Evolutionary conservation across 2,113 vertebrate species (phyloP).

Genomic region (Apaloderma vittatum): DNA sequence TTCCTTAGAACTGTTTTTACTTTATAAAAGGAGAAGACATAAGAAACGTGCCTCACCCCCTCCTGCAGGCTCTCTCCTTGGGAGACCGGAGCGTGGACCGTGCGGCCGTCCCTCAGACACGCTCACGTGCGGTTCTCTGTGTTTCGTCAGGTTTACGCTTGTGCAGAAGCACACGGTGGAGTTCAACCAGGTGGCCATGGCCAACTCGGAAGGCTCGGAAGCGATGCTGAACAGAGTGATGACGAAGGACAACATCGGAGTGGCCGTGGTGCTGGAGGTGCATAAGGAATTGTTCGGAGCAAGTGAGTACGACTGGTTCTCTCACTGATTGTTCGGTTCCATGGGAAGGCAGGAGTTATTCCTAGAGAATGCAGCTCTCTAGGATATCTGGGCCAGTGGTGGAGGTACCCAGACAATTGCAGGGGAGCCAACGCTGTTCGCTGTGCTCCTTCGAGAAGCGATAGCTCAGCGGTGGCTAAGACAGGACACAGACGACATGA

Average conservation of each 20-base stretch:
- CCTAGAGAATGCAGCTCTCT: background rate
- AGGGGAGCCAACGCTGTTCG: background rate
- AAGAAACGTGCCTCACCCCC: background rate
- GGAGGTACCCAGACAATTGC: background rate
- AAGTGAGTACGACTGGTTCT: constrained; percentile 73
- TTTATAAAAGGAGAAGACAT: background rate
- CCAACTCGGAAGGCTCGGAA: constrained; percentile 97
- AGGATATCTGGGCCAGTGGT: rapidly evolving
- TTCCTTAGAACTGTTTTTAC: background rate
- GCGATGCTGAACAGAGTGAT: constrained; percentile 98
- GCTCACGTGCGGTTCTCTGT: background rate
- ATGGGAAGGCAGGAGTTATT: rapidly evolving
- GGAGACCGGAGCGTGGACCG: background rate
- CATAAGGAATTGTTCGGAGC: constrained; percentile 91
- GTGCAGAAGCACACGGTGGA: constrained; percentile 98
- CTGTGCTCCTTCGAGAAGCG: background rate
- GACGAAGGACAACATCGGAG: constrained; percentile 99
- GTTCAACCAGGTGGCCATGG: constrained; percentile 99
- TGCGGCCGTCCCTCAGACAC: too few species aligned
- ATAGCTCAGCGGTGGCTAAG: background rate
- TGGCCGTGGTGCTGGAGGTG: constrained; percentile 93
- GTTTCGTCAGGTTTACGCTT: constrained; percentile 86
- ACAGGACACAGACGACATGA: background rate
- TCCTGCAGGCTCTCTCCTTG: background rate
- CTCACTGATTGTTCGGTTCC: rapidly evolving